Evolutionary conservation across 2,113 vertebrate genomes (phyloP).

Genomic region (Amphilophus citrinellus): DNA sequence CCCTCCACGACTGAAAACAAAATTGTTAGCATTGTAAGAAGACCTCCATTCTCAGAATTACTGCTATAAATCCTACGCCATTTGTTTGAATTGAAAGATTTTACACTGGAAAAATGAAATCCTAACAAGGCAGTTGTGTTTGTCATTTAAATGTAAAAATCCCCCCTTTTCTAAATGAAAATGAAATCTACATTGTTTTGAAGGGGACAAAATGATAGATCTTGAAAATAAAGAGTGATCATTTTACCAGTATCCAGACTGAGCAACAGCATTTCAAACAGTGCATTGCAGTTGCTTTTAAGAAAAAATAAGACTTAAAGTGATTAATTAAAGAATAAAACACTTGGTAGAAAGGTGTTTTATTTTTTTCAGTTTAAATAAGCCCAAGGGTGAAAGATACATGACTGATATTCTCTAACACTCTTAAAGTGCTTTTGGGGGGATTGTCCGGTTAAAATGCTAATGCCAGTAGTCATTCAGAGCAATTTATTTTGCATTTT

Average conservation of each 20-base stretch:
- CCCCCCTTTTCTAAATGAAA: neutral
- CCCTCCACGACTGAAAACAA: neutral
- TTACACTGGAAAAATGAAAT: neutral
- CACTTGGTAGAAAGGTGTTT: neutral
- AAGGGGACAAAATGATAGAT: neutral
- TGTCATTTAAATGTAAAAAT: neutral
- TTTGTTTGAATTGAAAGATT: neutral
- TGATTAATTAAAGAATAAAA: neutral
- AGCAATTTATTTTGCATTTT: conserved; percentile 29
- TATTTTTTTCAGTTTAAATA: conserved; percentile 1
- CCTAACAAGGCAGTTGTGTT: neutral
- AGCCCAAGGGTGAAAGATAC: neutral
- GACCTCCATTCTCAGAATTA: neutral
- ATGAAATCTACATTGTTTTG: fast-evolving
- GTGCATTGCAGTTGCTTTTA: neutral
- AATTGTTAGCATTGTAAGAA: neutral
- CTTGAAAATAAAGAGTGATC: neutral
- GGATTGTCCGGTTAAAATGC: conserved; percentile 18
- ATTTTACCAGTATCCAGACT: neutral
- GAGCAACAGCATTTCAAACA: neutral
- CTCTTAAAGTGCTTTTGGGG: conserved; percentile 24
- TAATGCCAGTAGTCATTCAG: conserved; percentile 12
- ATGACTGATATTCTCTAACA: conserved; percentile 5
- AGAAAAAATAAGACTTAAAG: neutral
- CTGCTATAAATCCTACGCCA: neutral